These are phyloP conservation scores for Monodelphis domestica DNA, from an alignment of 2,797 vertebrate genomes.

Conservation along the genomic window DNA sequence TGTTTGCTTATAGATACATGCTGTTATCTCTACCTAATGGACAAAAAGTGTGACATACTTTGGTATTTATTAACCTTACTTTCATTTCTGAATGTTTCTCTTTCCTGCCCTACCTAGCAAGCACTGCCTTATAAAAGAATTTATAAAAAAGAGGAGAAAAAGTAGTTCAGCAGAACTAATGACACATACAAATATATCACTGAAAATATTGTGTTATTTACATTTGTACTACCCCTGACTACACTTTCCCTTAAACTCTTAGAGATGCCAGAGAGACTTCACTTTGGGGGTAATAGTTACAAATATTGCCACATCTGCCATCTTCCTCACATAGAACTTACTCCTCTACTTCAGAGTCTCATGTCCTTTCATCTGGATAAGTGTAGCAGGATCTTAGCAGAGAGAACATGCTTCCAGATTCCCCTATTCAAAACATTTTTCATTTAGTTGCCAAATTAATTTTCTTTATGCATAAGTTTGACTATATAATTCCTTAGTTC, in stretches of 20 bases:
- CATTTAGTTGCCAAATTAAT: neutral
- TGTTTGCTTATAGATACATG: neutral
- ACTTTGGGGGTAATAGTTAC: neutral
- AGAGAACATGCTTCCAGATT: neutral
- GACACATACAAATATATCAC: neutral
- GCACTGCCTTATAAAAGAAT: neutral
- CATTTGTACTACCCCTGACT: neutral
- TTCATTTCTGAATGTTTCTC: neutral
- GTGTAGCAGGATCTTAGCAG: neutral
- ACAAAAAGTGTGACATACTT: neutral
- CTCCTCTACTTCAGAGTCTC: neutral
- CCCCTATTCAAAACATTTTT: neutral
- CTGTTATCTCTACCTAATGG: neutral
- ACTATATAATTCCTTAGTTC: neutral
- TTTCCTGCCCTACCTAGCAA: neutral
- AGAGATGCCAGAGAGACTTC: neutral
- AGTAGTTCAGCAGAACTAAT: neutral
- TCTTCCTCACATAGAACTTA: neutral
- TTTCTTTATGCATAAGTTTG: neutral
- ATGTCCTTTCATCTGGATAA: neutral
- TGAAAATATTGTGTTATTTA: neutral
- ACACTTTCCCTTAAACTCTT: neutral
- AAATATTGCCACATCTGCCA: neutral
- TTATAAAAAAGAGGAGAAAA: neutral
- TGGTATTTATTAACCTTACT: neutral